Evolutionary conservation across 2,113 vertebrate species (phyloP), one percentile per base, ranked within the genome.

Genomic region (Emydura subglobosa): DNA sequence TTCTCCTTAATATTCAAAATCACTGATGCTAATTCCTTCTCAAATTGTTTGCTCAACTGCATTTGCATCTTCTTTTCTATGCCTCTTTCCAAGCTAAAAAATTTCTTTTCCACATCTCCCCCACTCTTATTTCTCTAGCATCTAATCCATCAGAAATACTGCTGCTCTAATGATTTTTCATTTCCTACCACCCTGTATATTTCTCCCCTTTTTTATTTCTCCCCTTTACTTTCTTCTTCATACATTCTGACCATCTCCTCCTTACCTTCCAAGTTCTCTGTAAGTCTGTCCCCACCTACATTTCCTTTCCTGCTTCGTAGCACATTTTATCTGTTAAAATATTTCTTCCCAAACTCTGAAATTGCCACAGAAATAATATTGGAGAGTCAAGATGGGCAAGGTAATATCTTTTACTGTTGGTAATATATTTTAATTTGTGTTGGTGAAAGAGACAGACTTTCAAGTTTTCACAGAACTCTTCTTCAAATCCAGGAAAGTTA

Each of bases 251-350:
- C 80, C 49, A 94, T 94, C 91, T 47, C 22, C 22, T 53, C 91
- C 84, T 95, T 78, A 91, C 95, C 86, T 95, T 97, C 88, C 80
- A 31, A 47, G 34, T 57, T 86, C 80, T 95, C 82, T 95, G 25
- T 47, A 78, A 78, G 9, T 92, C 85, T 95, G 47, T 96, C 88
- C 92, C 0, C 1, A 93, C 74, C 81, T 83, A 80, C 86, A 7
- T 44, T 95, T 96, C 79, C 39, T 65, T 93, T 89, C 83, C 82
- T 12, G 27, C 72, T 80, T 93, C 84, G 49, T 91, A 94, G 88
- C 94, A 94, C 80, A 53, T 94, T 95, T 93, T 94, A 93, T 95
- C 86, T 94, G 90, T 82, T 95, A 89, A 80, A 93, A 94, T 95
- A 81, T 53, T 53, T 53, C 51, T 92, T 65, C 55, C 83, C 25